These are phyloP conservation scores for Pollenia labialis DNA, from an alignment of 2,888 invertebrate genomes.

Conservation along the genomic window DNA sequence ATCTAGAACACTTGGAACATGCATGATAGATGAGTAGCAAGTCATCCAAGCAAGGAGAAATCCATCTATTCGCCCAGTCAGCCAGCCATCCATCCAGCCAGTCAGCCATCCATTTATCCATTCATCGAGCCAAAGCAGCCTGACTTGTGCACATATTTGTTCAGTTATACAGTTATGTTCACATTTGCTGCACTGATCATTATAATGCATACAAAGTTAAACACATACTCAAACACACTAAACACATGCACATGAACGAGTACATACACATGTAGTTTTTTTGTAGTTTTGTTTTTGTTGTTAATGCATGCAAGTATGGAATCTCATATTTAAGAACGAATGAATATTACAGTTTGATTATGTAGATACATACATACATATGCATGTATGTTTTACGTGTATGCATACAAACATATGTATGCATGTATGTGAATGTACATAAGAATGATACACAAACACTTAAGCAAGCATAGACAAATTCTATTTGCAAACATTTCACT, in stretches of 20 bases:
- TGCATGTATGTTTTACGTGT: not conserved
- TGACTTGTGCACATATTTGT: constrained; percentile 81
- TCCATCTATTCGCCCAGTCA: constrained; percentile 17
- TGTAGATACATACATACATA: constrained; percentile 16
- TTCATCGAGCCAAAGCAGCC: constrained; percentile 69
- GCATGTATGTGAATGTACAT: constrained; percentile 75
- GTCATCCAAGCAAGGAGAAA: constrained; percentile 32
- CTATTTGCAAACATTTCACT: constrained; percentile 84
- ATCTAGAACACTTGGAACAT: not conserved
- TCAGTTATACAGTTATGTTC: constrained; percentile 83
- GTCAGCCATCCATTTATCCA: constrained; percentile 41
- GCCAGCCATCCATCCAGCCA: constrained; percentile 10
- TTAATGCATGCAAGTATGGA: constrained; percentile 72
- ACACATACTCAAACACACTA: constrained; percentile 58
- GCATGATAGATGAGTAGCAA: constrained; percentile 13
- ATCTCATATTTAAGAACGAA: constrained; percentile 45
- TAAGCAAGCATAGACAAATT: constrained; percentile 83
- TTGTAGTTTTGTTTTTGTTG: constrained; percentile 42
- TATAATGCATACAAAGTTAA: constrained; percentile 80
- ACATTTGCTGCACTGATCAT: constrained; percentile 82
- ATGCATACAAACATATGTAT: constrained; percentile 74
- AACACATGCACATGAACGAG: constrained; percentile 13
- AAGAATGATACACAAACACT: constrained; percentile 82
- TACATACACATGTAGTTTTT: constrained; percentile 6
- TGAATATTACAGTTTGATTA: constrained; percentile 59